These are phyloP conservation scores for Idaea straminata DNA, from an alignment of 2,888 invertebrate species.

Conservation along the genomic window DNA sequence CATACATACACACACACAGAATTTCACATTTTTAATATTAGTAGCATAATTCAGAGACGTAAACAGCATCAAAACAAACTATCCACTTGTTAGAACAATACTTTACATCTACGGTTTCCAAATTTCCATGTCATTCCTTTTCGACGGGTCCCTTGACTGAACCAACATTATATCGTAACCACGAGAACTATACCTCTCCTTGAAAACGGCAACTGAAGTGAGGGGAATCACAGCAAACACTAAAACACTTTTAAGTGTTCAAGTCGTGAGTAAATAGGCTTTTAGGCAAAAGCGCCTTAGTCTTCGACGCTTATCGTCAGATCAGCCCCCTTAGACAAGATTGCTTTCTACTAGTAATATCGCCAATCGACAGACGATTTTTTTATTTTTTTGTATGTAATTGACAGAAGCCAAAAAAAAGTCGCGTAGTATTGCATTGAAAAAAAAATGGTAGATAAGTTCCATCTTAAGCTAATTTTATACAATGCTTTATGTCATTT, in stretches of 20 bases:
- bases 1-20: too few species aligned
- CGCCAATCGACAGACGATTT: too few species aligned
- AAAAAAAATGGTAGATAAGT: too few species aligned
- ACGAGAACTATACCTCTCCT: neutral
- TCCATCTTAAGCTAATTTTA: too few species aligned
- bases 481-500: too few species aligned
- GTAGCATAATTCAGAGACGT: neutral
- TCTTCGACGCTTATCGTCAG: neutral
- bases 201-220: neutral
- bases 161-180: constrained; percentile 5
- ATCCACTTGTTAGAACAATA: constrained; percentile 10
- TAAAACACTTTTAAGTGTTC: neutral
- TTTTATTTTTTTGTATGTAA: too few species aligned
- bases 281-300: neutral
- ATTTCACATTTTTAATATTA: too few species aligned
- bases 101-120: constrained; percentile 27
- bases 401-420: too few species aligned
- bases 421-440: too few species aligned
- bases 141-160: constrained; percentile 25
- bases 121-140: constrained; percentile 28
- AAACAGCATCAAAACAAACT: constrained; percentile 14
- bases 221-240: neutral
- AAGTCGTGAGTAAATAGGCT: neutral
- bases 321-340: too few species aligned
- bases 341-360: too few species aligned